Evolutionary conservation across 1,140 invertebrate genomes (phyloP).

Genomic region (Alviniconcha marisindica): DNA sequence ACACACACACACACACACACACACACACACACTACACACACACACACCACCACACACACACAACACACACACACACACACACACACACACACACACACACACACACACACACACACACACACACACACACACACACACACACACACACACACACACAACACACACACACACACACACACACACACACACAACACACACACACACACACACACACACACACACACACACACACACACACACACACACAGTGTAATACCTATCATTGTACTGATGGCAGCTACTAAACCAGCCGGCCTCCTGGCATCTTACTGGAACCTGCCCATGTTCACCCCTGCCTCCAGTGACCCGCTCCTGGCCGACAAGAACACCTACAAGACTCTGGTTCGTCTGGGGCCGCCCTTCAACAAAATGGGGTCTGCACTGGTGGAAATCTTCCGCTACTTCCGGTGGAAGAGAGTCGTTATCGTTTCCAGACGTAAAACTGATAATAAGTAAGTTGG

Average conservation of each 20-base stretch:
- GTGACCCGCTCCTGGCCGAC: slow-evolving; percentile 53
- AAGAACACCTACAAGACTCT: slow-evolving; percentile 56
- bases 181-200: slow-evolving; percentile 10
- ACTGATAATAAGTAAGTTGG: slow-evolving; percentile 44
- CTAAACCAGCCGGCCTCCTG: slow-evolving; percentile 50
- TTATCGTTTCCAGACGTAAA: slow-evolving; percentile 56
- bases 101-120: too few relatives aligned
- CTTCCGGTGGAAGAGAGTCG: slow-evolving; percentile 58
- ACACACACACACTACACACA: too few relatives aligned
- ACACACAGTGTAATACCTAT: not conserved
- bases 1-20: too few relatives aligned
- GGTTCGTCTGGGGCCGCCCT: slow-evolving; percentile 58
- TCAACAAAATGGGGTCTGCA: slow-evolving; percentile 59
- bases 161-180: too few relatives aligned
- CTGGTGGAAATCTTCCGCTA: slow-evolving; percentile 56
- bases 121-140: too few relatives aligned
- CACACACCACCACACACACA: too few relatives aligned
- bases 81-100: too few relatives aligned
- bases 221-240: not conserved
- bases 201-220: not conserved
- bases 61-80: too few relatives aligned
- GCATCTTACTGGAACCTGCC: slow-evolving; percentile 61
- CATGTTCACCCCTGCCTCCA: slow-evolving; percentile 57
- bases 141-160: too few relatives aligned
- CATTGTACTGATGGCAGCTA: slow-evolving; percentile 53